These are phyloP conservation scores for Cetonia aurata DNA, from an alignment of 2,888 invertebrate species.

Conservation along the genomic window DNA sequence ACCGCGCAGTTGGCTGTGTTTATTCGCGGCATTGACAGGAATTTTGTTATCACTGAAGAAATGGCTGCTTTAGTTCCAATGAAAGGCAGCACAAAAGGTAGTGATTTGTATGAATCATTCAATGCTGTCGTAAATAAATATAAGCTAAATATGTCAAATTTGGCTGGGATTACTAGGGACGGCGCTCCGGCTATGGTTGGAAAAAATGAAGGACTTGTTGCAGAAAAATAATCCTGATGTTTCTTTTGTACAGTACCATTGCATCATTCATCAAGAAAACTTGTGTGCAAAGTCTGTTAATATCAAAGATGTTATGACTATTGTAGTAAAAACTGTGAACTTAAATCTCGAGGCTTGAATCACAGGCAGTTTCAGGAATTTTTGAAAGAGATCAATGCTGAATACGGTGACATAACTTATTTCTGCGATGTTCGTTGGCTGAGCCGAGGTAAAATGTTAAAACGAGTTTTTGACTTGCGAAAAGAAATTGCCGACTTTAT, in stretches of 20 bases:
- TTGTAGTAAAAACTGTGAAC: neutral
- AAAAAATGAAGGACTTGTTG: neutral
- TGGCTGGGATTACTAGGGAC: neutral
- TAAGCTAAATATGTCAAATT: neutral
- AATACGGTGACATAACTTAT: constrained; percentile 50
- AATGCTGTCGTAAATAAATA: neutral
- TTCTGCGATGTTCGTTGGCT: too few relatives aligned
- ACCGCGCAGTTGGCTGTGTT: too few relatives aligned
- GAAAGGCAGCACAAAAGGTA: neutral
- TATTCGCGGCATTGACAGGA: neutral
- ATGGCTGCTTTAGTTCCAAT: neutral
- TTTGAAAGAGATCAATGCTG: constrained; percentile 58
- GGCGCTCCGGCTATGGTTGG: neutral
- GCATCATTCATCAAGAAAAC: neutral
- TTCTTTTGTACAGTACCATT: neutral
- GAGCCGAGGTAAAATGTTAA: constrained; percentile 52
- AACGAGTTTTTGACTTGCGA: constrained; percentile 50
- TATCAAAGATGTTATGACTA: neutral
- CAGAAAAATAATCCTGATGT: neutral
- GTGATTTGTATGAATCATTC: neutral
- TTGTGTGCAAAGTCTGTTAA: neutral
- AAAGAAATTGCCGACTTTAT: constrained; percentile 54
- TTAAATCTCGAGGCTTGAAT: neutral
- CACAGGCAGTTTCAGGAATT: too few relatives aligned
- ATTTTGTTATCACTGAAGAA: neutral